Evolutionary conservation across 2,113 vertebrate species (phyloP).

Genomic region (Paramormyrops kingsleyae): DNA sequence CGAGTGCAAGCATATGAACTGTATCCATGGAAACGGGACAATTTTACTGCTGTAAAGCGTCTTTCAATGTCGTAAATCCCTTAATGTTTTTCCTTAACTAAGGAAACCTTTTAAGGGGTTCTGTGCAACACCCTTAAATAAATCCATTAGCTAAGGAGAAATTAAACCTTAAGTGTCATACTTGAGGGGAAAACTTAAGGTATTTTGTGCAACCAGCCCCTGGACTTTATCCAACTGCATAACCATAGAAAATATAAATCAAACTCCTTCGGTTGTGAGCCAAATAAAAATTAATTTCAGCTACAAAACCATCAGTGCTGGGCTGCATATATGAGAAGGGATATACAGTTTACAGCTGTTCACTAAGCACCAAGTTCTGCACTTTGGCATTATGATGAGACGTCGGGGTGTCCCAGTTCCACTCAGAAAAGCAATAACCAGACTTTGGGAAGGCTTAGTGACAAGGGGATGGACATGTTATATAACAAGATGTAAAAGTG

Average conservation of each 20-base stretch:
- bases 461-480: not conserved
- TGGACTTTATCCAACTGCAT: not conserved
- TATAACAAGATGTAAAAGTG: not conserved
- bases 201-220: no score
- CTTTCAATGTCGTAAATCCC: no score
- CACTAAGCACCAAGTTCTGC: not conserved
- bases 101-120: no score
- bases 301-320: not conserved
- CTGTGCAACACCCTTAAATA: no score
- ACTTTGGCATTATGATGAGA: not conserved
- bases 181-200: no score
- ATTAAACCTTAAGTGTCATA: no score
- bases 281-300: not conserved
- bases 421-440: not conserved
- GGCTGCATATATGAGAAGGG: not conserved
- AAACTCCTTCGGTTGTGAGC: not conserved
- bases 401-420: not conserved
- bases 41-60: no score
- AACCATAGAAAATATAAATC: not conserved
- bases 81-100: no score
- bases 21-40: no score
- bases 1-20: no score
- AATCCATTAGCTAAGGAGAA: no score
- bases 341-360: not conserved
- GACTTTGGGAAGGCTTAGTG: not conserved